Percentiles rank a stretch among this genome's conserved stretches.
phyloP scores from a whole-genome alignment of 1,140 invertebrate genomes.

The Drosophila tsacasi region DNA sequence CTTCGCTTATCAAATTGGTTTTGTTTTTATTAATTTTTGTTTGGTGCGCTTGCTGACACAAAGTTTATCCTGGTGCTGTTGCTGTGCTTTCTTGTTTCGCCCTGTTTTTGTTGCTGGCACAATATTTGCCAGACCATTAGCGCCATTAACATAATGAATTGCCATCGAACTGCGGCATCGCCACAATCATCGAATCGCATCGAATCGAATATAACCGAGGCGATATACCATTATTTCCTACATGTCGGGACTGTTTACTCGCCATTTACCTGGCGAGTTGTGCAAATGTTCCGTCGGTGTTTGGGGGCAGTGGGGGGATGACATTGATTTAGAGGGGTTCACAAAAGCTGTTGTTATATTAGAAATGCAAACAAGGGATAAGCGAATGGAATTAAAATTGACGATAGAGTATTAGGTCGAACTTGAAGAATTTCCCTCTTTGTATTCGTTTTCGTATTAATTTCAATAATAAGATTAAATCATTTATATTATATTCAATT shows the following conservation, averaged over 20 bases:
- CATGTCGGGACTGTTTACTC: conserved; percentile 27
- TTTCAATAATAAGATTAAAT: background rate
- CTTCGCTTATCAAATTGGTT: conserved; percentile 80
- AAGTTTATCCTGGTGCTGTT: conserved; percentile 45
- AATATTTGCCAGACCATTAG: conserved; percentile 81
- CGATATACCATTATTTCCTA: conserved; percentile 46
- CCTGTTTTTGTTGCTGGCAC: conserved; percentile 49
- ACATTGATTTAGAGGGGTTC: conserved; percentile 44
- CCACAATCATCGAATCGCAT: conserved; percentile 33
- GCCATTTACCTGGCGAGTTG: conserved; percentile 44
- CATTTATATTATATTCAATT: background rate
- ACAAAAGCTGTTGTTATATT: conserved; percentile 7
- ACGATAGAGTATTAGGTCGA: background rate
- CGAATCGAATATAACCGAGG: conserved; percentile 25
- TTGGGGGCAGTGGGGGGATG: background rate
- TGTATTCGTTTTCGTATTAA: background rate
- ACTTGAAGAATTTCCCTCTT: background rate
- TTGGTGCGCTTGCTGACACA: conserved; percentile 51
- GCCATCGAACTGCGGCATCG: conserved; percentile 64
- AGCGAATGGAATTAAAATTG: conserved; percentile 7
- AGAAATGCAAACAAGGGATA: conserved; percentile 23
- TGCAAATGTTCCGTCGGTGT: conserved; percentile 12
- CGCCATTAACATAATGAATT: conserved; percentile 83
- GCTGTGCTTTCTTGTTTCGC: conserved; percentile 13
- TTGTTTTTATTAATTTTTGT: conserved; percentile 65